Percentiles rank a stretch among this genome's conserved stretches.
Evolutionary conservation across 2,888 invertebrate species (phyloP).

Genomic region (Mesorhabditis belari): DNA sequence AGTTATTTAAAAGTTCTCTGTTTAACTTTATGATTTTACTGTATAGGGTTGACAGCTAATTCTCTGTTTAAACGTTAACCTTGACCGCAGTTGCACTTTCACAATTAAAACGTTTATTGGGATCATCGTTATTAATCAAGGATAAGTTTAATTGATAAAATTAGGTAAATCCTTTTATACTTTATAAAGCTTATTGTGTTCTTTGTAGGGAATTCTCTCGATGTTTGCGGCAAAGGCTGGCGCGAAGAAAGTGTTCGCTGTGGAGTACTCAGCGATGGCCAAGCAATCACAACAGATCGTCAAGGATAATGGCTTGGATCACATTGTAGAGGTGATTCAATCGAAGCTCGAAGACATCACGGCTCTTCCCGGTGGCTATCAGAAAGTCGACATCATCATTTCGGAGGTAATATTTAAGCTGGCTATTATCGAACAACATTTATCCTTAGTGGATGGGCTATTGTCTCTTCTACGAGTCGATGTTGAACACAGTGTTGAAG

Average conservation of each 20-base stretch:
- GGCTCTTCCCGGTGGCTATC: conserved; percentile 76
- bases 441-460: conserved; percentile 81
- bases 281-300: conserved; percentile 93
- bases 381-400: conserved; percentile 83
- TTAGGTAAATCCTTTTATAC: no score
- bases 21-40: no score
- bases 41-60: no score
- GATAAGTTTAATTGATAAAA: no score
- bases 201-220: conserved; percentile 94
- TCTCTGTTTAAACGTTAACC: no score
- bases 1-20: no score
- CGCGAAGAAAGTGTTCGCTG: conserved; percentile 83
- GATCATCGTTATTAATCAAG: no score
- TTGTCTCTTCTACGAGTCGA: conserved; percentile 94
- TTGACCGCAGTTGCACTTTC: no score
- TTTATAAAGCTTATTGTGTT: no score
- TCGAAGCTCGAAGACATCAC: conserved; percentile 81
- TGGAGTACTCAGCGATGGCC: conserved; percentile 94
- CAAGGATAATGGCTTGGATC: conserved; percentile 61
- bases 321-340: conserved; percentile 54
- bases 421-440: no score
- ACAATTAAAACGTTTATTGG: no score
- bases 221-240: conserved; percentile 99
- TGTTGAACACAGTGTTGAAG: conserved; percentile 96
- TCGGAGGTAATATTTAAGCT: no score